A percentile compares a stretch with the other conserved stretches of the same genome.
Conservation (phyloP, 2,888 invertebrate species). For the Drosophila nigricruria region DNA sequence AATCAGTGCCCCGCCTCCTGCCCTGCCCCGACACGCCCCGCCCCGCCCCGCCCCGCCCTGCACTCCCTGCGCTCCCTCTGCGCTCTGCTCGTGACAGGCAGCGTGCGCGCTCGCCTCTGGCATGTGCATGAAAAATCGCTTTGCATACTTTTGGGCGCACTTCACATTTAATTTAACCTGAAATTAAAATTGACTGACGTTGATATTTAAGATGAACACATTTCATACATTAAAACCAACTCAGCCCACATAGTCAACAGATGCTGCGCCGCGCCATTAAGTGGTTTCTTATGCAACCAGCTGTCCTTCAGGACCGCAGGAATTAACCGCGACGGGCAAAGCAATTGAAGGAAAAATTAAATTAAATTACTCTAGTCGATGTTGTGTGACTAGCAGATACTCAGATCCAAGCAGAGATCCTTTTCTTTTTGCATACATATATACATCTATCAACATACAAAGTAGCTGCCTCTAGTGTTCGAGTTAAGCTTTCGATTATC, state of each 20-base stretch:
- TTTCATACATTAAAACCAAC: slow-evolving; percentile 21
- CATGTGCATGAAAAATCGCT: slow-evolving; percentile 76
- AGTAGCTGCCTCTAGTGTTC: no score
- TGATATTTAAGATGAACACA: slow-evolving; percentile 60
- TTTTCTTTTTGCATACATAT: no score
- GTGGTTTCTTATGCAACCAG: slow-evolving; percentile 7
- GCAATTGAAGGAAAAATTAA: background rate
- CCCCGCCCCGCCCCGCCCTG: no score
- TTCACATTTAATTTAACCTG: slow-evolving; percentile 69
- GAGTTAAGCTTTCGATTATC: no score
- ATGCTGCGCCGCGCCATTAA: background rate
- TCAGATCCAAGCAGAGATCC: background rate
- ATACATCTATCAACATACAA: no score
- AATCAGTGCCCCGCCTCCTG: slow-evolving; percentile 44
- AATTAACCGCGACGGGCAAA: background rate
- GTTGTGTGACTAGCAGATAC: background rate
- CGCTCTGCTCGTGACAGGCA: slow-evolving; percentile 3
- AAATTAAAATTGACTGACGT: slow-evolving; percentile 78
- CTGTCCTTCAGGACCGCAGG: background rate
- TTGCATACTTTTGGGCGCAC: slow-evolving; percentile 68
- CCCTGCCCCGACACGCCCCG: background rate
- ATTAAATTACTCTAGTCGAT: background rate
- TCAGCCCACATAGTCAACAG: slow-evolving; percentile 3
- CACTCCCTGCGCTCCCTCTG: no score
- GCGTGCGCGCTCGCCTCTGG: slow-evolving; percentile 17